A percentile compares a stretch with the other conserved stretches of the same genome.
These are phyloP conservation scores for Menidia beryllina DNA, from an alignment of 2,113 vertebrate species.

Conservation along the genomic window DNA sequence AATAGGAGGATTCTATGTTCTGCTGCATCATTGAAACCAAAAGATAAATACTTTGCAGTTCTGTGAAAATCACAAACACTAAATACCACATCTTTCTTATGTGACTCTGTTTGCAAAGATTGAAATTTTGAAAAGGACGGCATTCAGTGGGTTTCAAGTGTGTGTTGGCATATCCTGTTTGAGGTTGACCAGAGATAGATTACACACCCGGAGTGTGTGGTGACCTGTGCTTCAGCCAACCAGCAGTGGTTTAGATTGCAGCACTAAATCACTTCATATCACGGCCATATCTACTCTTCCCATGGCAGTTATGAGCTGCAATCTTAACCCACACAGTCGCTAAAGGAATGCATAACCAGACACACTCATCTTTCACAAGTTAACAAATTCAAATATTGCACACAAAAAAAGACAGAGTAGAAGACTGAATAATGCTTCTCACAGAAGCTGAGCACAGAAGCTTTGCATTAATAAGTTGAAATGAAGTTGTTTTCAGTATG, in stretches of 20 bases:
- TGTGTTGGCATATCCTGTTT: constrained; percentile 74
- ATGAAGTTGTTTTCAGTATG: too few species aligned
- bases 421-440: too few species aligned
- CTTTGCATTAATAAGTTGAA: too few species aligned
- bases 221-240: constrained; percentile 66
- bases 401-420: too few species aligned
- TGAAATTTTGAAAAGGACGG: constrained; percentile 57
- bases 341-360: constrained; percentile 61
- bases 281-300: constrained; percentile 70
- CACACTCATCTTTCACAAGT: constrained; percentile 37
- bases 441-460: too few species aligned
- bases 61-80: constrained; percentile 26
- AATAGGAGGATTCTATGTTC: constrained; percentile 28
- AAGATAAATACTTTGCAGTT: constrained; percentile 42
- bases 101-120: constrained; percentile 27
- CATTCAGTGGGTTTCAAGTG: constrained; percentile 65
- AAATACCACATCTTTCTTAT: constrained; percentile 31
- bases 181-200: constrained; percentile 76
- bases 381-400: constrained; percentile 23
- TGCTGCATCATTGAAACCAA: constrained; percentile 17
- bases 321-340: constrained; percentile 58
- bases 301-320: constrained; percentile 70
- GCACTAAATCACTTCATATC: constrained; percentile 77
- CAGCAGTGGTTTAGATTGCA: constrained; percentile 69
- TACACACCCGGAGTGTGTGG: constrained; percentile 73